Base-by-base conservation (phyloP, 1,140 invertebrate genomes). In the Pissodes strobi region DNA sequence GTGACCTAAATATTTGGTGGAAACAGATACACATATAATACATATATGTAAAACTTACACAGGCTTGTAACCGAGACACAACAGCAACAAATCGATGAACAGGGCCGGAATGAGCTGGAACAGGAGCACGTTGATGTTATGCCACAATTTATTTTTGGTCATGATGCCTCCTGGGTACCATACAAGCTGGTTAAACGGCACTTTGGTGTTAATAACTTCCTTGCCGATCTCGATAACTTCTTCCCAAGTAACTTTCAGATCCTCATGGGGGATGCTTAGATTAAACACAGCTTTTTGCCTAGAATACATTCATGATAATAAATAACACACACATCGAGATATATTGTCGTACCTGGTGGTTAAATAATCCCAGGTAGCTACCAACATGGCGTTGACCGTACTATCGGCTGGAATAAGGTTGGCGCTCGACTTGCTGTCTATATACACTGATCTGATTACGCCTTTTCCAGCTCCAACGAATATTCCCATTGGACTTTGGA, bases 161-260 rank as follows among this genome's bases (percentile, higher is more conserved):
- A 95, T 94, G 0, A 87, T 90, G 3, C 92, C 91, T 22, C 90
- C 90, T 0, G 92, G 92, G 78, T 94, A 94, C 90, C 90, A 93
- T 6, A 88, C 85, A 2, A 90, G 85, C 1, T 85, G 85, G 65
- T 92, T 93, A 0, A 93, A 78, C 0, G 90, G 90, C 56, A 92
- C 82, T 69, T 82, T 79, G 61, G 84, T 86, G 69, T 87, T 82
- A 22, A 90, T 87, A 27, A 90, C 84, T 72, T 84, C 83, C 79
- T 89, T 82, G 66, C 93, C 95, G 75, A 92, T 72, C 69, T 92
- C 84, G 74, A 92, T 85, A 80, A 95, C 87, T 85, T 97, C 84
- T 74, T 85, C 79, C 89, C 88, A 87, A 63, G 92, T 82, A 66
- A 94, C 79, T 82, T 92, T 85, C 76, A 91, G 85, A 82, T 93